phyloP scores from a whole-genome alignment of 2,113 vertebrate species.

The Calypte anna region DNA sequence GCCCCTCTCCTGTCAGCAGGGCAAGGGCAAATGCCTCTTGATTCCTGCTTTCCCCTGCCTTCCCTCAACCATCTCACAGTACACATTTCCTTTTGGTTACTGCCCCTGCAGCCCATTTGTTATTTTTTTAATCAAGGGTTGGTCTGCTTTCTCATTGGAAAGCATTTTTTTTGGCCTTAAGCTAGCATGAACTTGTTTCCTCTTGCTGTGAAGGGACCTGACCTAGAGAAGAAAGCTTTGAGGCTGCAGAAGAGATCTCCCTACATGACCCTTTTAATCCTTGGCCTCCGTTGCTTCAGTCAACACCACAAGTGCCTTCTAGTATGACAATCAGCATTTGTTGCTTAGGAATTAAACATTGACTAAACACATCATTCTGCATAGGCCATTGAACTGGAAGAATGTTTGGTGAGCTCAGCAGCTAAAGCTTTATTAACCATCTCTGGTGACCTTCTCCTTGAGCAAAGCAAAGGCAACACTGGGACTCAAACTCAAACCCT shows the following conservation, averaged over 20 bases:
- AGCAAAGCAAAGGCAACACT: background rate
- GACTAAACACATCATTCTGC: slow-evolving; percentile 59
- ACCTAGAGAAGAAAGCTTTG: background rate
- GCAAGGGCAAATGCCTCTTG: background rate
- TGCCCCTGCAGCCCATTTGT: background rate
- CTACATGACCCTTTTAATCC: background rate
- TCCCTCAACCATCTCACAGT: background rate
- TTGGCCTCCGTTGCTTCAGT: slow-evolving; percentile 39
- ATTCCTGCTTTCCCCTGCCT: background rate
- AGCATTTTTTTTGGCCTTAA: background rate
- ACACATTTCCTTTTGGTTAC: background rate
- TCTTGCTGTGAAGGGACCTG: background rate
- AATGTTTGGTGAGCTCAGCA: slow-evolving; percentile 48
- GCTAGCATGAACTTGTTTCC: background rate
- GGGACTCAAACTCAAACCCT: background rate
- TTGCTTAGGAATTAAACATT: slow-evolving; percentile 71
- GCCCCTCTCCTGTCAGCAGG: background rate
- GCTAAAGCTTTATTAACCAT: slow-evolving; percentile 54
- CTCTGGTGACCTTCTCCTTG: slow-evolving; percentile 34
- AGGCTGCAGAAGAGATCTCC: background rate
- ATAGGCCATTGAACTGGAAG: slow-evolving; percentile 62
- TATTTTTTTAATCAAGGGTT: background rate
- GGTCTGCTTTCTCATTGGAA: background rate
- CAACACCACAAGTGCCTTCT: slow-evolving; percentile 30
- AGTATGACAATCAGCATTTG: slow-evolving; percentile 32